phyloP scores from a whole-genome alignment of 2,113 vertebrate species.

The Mus spicilegus region DNA sequence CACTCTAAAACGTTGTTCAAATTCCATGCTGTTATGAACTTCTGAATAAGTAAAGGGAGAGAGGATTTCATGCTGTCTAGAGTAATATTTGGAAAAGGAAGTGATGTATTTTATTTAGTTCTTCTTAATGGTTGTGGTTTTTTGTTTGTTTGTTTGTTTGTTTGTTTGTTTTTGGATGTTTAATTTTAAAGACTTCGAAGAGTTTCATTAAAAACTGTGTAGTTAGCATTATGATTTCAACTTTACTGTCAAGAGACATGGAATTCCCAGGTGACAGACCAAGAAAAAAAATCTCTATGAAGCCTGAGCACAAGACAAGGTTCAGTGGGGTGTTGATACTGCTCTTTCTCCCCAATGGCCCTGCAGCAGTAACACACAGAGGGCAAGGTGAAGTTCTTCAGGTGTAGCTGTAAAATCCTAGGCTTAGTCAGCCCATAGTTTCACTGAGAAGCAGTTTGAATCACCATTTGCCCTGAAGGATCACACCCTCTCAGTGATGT shows the following conservation, averaged over 20 bases:
- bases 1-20: not conserved
- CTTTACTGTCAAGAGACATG: not conserved
- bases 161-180: not conserved
- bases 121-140: not conserved
- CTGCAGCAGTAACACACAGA: not conserved
- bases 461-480: not conserved
- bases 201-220: not conserved
- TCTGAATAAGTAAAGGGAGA: not conserved
- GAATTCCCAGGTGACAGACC: slow-evolving; percentile 27
- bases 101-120: not conserved
- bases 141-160: no score
- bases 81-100: not conserved
- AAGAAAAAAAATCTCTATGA: not conserved
- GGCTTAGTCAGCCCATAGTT: not conserved
- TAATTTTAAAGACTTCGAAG: not conserved
- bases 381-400: not conserved
- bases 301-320: not conserved
- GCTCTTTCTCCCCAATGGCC: not conserved
- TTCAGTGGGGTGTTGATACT: not conserved
- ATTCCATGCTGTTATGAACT: not conserved
- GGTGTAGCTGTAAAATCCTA: not conserved
- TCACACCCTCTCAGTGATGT: not conserved
- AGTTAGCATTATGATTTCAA: not conserved
- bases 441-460: not conserved
- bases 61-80: not conserved